Base-by-base conservation (phyloP, 2,113 vertebrate genomes). In the Hemiprocne comata region DNA sequence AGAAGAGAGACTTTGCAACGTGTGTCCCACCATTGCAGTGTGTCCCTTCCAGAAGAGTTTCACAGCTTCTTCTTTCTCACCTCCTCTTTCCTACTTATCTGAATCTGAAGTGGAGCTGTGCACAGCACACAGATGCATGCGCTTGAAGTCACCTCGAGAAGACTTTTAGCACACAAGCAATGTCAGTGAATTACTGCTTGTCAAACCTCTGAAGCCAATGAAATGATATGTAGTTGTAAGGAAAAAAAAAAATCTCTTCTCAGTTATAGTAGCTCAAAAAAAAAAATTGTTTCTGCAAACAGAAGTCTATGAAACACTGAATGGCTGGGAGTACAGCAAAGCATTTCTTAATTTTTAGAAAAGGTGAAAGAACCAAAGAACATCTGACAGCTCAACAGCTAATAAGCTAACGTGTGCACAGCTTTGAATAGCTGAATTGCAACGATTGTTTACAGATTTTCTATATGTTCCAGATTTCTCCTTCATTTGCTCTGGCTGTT, bases 381-480 rank as follows among this genome's bases (percentile, higher is more conserved):
- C 58, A 67, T 60, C 38, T 87, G 74, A 79, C 29, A 80, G 92
- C 76, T 91, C 79, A 65, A 38, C 33, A 71, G 53, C 81, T 86
- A 81, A 74, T 83, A 84, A 84, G 36, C 66, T 55, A 50, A 93
- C 62, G 62, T 44, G 67, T 53, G 28, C 66, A 60, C 23, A n/a
- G 69, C 78, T 86, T 55, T 81, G 67, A 83, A 85, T 46, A 60
- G 87, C 17, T 31, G 75, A 75, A 81, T 85, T 69, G 69, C 69
- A 90, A 88, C 87, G 85, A 91, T 66, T 88, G 75, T 89, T 94
- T 92, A 83, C 78, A 64, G 91, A 90, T 89, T 95, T 95, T 94
- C 91, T 93, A 62, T 82, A 85, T 93, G 89, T 96, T 95, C 94
- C 95, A 97, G 94, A 94, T 93, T 94, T 85, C 40, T 81, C 95